Conservation (phyloP, 2,797 vertebrate species). For the Phalloptychus januarius region DNA sequence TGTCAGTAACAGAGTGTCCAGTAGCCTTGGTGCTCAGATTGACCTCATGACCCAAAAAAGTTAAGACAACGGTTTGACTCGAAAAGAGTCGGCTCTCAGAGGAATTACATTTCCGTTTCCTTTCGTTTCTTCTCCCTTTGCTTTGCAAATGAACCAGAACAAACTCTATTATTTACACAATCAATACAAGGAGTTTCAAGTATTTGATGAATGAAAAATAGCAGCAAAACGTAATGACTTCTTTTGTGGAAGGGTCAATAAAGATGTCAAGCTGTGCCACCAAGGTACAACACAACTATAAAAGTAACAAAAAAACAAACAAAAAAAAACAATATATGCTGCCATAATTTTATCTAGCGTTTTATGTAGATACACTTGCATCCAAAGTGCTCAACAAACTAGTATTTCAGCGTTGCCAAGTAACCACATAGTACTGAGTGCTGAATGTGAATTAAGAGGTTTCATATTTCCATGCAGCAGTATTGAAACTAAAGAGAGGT, state of each 20-base stretch:
- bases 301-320: background rate
- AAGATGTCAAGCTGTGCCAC: background rate
- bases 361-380: background rate
- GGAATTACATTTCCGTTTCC: background rate
- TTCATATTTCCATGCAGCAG: slow-evolving; percentile 36
- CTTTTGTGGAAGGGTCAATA: background rate
- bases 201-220: slow-evolving; percentile 5
- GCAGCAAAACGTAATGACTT: slow-evolving; percentile 3
- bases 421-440: slow-evolving; percentile 28
- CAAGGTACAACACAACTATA: background rate
- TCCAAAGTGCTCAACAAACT: slow-evolving; percentile 25
- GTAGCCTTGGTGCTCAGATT: background rate
- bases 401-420: slow-evolving; percentile 47
- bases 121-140: background rate
- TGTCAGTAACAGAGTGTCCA: background rate
- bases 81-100: background rate
- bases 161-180: background rate
- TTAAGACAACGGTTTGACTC: slow-evolving; percentile 3
- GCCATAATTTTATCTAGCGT: background rate
- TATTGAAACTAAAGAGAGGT: slow-evolving; percentile 27
- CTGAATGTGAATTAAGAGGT: slow-evolving; percentile 33
- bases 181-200: background rate
- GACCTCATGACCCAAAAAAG: slow-evolving; percentile 7
- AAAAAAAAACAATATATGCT: background rate
- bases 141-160: background rate